A percentile compares a stretch with the other conserved stretches of the same genome.
Evolutionary conservation across 2,797 vertebrate species (phyloP).

Genomic region (Eremophila alpestris): DNA sequence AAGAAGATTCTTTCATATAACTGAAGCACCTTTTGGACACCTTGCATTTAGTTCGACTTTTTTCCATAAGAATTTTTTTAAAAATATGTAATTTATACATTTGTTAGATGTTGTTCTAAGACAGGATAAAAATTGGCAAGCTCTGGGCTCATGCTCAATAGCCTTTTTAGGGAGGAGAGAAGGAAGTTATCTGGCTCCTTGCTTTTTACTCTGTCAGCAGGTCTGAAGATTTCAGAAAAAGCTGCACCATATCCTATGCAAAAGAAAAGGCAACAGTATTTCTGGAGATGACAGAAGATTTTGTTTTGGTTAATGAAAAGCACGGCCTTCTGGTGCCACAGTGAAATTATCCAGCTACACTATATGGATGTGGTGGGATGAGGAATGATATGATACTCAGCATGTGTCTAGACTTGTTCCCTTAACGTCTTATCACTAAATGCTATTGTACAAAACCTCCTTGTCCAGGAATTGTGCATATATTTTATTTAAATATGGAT

Average conservation of each 20-base stretch:
- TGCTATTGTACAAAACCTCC: background rate
- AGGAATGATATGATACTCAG: background rate
- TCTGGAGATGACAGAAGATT: background rate
- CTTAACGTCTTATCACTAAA: background rate
- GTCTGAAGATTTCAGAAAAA: conserved; percentile 21
- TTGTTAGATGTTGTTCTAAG: background rate
- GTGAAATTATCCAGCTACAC: background rate
- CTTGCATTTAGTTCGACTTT: background rate
- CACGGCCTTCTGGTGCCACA: background rate
- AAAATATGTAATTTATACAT: background rate
- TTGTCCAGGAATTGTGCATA: background rate
- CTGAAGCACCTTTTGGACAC: background rate
- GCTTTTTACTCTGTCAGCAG: conserved; percentile 21
- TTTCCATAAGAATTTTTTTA: background rate
- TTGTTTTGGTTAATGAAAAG: conserved; percentile 1
- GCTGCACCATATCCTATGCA: background rate
- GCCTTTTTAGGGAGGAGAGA: background rate
- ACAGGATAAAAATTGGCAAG: background rate
- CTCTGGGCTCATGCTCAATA: background rate
- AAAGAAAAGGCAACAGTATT: background rate
- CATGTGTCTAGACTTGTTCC: background rate
- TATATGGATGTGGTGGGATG: background rate
- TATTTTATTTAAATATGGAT: background rate
- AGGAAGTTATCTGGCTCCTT: background rate
- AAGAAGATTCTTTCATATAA: background rate